A percentile compares a stretch with the other conserved stretches of the same genome.
Evolutionary conservation across 2,797 vertebrate species (phyloP).

Genomic region (Amphiprion clarkii): DNA sequence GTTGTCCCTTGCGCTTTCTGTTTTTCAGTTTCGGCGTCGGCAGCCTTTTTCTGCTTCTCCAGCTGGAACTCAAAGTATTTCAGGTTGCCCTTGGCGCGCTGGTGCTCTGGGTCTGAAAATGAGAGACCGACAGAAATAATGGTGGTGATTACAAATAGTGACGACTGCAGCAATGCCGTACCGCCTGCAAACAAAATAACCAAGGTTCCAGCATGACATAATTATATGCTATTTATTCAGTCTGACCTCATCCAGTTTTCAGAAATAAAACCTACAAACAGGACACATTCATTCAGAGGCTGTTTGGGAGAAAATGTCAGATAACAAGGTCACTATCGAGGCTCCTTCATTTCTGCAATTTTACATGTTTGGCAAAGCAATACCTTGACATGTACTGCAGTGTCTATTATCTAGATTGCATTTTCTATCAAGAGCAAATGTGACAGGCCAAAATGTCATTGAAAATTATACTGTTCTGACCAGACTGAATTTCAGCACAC

Average conservation of each 20-base stretch:
- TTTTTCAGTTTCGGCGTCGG: conserved; percentile 48
- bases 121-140: conserved; percentile 9
- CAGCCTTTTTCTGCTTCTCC: conserved; percentile 90
- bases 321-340: conserved; percentile 6
- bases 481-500: too few species aligned
- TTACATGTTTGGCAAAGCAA: too few species aligned
- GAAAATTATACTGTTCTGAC: too few species aligned
- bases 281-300: neutral
- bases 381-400: too few species aligned
- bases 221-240: conserved; percentile 22
- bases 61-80: conserved; percentile 97
- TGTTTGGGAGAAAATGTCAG: neutral
- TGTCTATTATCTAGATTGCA: too few species aligned
- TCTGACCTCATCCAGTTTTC: conserved; percentile 5
- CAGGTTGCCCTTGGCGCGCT: conserved; percentile 94
- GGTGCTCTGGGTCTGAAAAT: conserved; percentile 92
- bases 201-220: conserved; percentile 4
- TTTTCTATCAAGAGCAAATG: too few species aligned
- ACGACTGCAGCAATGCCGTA: conserved; percentile 5
- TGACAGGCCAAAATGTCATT: too few species aligned
- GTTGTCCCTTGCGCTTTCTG: conserved; percentile 57
- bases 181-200: conserved; percentile 16
- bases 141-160: conserved; percentile 18
- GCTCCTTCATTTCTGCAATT: too few species aligned
- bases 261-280: conserved; percentile 1